Evolutionary conservation across 2,113 vertebrate species (phyloP).

Genomic region (Corydoras sp.): DNA sequence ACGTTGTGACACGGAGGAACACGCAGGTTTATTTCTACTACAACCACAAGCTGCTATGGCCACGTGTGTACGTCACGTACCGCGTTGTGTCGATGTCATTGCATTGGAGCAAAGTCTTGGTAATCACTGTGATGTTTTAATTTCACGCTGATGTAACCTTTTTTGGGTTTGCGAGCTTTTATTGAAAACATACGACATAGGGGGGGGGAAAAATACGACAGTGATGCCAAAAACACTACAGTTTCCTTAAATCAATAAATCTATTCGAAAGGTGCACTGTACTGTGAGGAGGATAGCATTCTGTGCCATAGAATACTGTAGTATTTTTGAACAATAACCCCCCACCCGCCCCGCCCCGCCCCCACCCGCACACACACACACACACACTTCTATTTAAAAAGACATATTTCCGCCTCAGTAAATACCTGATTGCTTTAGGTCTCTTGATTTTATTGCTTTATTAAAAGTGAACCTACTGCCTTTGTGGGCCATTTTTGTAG

Average conservation of each 20-base stretch:
- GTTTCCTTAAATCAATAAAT: constrained; percentile 49
- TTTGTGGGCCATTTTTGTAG: constrained; percentile 46
- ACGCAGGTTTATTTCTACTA: constrained; percentile 22
- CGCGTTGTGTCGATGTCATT: constrained; percentile 44
- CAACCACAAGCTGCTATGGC: constrained; percentile 33
- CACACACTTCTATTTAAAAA: constrained; percentile 30
- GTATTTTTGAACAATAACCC: constrained; percentile 57
- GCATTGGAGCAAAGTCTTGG: constrained; percentile 67
- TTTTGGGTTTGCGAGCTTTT: constrained; percentile 21
- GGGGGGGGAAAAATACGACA: constrained; percentile 40
- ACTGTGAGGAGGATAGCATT: constrained; percentile 57
- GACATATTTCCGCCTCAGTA: constrained; percentile 50
- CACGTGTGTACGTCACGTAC: constrained; percentile 15
- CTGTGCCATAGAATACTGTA: constrained; percentile 65
- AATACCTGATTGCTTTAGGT: constrained; percentile 38
- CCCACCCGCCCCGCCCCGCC: constrained; percentile 34
- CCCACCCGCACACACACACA: too few species aligned
- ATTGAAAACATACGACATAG: constrained; percentile 37
- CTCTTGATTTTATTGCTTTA: neutral
- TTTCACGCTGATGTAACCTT: constrained; percentile 12
- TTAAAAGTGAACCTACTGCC: constrained; percentile 37
- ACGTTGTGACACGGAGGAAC: neutral
- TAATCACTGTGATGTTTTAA: constrained; percentile 30
- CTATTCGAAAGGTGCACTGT: constrained; percentile 39
- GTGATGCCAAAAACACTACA: constrained; percentile 58